Conservation (phyloP, 2,888 invertebrate genomes). For the Pycnomerus fuliginosus region DNA sequence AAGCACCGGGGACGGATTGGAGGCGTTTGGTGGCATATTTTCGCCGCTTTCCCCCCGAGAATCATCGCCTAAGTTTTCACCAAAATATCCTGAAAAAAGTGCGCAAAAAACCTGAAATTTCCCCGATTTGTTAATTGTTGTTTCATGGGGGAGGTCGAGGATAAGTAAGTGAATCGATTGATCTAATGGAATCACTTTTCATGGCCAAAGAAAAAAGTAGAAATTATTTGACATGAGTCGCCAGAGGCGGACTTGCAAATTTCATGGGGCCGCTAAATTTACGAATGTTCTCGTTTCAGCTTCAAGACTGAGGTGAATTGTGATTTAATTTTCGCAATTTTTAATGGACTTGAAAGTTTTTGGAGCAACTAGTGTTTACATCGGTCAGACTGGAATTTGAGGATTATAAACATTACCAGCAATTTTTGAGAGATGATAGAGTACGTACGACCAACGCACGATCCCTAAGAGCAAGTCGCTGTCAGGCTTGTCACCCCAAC, state of each 20-base stretch:
- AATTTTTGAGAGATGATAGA: conserved; percentile 41
- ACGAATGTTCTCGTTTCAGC: conserved; percentile 12
- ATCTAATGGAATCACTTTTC: conserved; percentile 19
- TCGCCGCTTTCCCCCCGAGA: conserved; percentile 4
- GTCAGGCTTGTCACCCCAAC: conserved; percentile 45
- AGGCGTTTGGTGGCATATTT: conserved; percentile 3
- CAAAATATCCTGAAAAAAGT: no score
- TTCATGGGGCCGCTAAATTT: neutral
- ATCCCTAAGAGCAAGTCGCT: conserved; percentile 40
- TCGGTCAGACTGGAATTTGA: conserved; percentile 49
- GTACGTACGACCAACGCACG: conserved; percentile 31
- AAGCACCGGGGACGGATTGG: neutral
- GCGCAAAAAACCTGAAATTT: no score
- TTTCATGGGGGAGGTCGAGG: conserved; percentile 1
- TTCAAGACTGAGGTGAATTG: conserved; percentile 12
- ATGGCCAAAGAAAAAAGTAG: conserved; percentile 24
- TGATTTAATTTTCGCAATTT: no score
- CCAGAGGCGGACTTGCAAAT: conserved; percentile 15
- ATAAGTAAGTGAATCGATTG: conserved; percentile 18
- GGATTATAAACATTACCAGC: conserved; percentile 39
- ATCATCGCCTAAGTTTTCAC: no score
- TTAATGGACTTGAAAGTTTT: conserved; percentile 11
- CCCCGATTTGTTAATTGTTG: neutral
- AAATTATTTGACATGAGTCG: conserved; percentile 22
- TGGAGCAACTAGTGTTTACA: conserved; percentile 7